Evolutionary conservation across 2,888 invertebrate genomes (phyloP), one percentile per base, ranked within the genome.

Genomic region (Ichneumon xanthorius): DNA sequence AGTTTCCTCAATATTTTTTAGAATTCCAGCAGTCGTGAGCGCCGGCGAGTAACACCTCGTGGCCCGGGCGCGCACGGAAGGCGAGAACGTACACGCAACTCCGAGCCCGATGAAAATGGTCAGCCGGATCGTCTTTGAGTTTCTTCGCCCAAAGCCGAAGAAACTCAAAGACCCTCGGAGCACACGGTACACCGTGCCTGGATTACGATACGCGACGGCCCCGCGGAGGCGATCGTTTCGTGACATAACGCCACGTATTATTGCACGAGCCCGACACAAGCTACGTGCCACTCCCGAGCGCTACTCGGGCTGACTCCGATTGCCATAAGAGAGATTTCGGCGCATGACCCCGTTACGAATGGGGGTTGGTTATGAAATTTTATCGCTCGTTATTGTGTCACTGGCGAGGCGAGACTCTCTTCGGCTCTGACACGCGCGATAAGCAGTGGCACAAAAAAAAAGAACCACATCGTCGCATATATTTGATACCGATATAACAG

Each of bases 401-500:
- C 63, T 16, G 5, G 9, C 55, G 11, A 30, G 11, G 30, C 26
- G 40, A 40, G 40, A 55, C 9, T 19, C 33, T 61, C 16, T 14
- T 50, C 30, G 30, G 0, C 63, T 61, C 16, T 1, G 9, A 48
- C 61, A 40, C 4, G 9, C 45, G 26, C 61, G 45, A 87, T 3
- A 88, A 88, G 50, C 93, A 88, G 85, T 88, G 89, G 9, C 48
- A 2, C 14, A 53, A 75, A 86, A 73, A 45, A 68, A 22, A 63
- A 22, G 53, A 78, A 26, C 84, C 61, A 63, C 6, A 71, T 53
- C 48, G 53, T 33, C 19, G 67, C 2, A 19, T 53, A 53, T 53
- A 7, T 19, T 45, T 19, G 19, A 19, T 19, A 53, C 11, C 73
- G 30, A 65, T 61, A n/a, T n/a, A n/a, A n/a, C n/a, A n/a, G n/a